Evolutionary conservation across 2,797 vertebrate species (phyloP).

Genomic region (Enteromius unitaeniatus): DNA sequence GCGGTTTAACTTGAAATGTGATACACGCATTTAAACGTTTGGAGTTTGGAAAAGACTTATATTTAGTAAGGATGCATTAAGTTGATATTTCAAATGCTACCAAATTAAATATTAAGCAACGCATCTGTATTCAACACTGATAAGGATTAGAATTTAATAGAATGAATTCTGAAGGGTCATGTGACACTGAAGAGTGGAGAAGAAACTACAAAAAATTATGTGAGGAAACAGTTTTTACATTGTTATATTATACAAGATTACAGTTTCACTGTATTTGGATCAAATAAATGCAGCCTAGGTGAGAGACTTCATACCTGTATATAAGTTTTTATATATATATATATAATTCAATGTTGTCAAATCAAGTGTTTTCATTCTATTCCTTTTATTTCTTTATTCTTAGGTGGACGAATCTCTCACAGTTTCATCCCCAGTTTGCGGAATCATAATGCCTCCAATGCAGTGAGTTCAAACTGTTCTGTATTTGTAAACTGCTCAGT

Average conservation of each 20-base stretch:
- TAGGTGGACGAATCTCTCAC: constrained; percentile 81
- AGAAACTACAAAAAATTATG: background rate
- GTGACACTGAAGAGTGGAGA: background rate
- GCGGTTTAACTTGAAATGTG: background rate
- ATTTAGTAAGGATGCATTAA: background rate
- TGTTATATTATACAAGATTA: too few species aligned
- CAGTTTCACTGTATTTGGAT: background rate
- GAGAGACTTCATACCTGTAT: background rate
- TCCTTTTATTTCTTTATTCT: constrained; percentile 13
- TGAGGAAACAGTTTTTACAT: too few species aligned
- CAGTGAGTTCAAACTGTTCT: constrained; percentile 67
- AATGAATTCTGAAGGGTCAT: background rate
- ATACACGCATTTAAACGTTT: background rate
- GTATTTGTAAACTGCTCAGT: background rate
- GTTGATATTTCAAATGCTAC: background rate
- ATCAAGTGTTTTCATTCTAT: background rate
- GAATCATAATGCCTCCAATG: constrained; percentile 72
- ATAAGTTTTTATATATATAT: background rate
- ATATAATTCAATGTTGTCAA: background rate
- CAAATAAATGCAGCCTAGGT: background rate
- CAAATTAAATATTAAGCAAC: background rate
- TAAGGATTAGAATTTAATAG: background rate
- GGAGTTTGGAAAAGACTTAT: background rate
- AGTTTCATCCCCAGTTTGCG: constrained; percentile 83
- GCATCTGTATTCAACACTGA: background rate